Conservation (phyloP, 2,888 invertebrate species). For the Gryllus longicercus region DNA sequence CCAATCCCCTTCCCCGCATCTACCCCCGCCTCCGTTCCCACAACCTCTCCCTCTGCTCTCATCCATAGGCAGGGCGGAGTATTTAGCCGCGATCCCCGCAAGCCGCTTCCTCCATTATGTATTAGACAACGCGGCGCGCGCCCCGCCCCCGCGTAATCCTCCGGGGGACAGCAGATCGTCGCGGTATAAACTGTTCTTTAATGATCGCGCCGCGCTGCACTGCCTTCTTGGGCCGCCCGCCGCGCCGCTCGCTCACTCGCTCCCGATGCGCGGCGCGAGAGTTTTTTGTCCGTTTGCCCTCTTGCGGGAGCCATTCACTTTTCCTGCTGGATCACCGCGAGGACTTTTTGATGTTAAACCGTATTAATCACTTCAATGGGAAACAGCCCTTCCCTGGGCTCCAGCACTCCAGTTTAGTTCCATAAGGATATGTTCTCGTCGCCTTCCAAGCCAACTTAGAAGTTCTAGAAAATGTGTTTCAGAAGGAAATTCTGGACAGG, state of each 20-base stretch:
- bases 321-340: too few relatives aligned
- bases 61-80: background rate
- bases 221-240: background rate
- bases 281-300: too few relatives aligned
- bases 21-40: background rate
- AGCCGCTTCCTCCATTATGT: background rate
- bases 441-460: too few relatives aligned
- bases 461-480: too few relatives aligned
- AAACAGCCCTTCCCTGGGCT: too few relatives aligned
- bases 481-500: too few relatives aligned
- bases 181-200: slow-evolving; percentile 17
- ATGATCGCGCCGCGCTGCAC: background rate
- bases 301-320: too few relatives aligned
- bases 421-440: too few relatives aligned
- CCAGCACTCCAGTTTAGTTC: too few relatives aligned
- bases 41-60: background rate
- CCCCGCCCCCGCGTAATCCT: background rate
- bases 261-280: too few relatives aligned
- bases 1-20: background rate
- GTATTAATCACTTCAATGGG: too few relatives aligned
- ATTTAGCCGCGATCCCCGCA: background rate
- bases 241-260: background rate
- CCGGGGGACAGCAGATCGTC: slow-evolving; percentile 1
- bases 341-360: too few relatives aligned
- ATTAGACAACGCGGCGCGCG: background rate